Base-by-base conservation (phyloP, 2,888 invertebrate genomes). In the Allacma fusca region DNA sequence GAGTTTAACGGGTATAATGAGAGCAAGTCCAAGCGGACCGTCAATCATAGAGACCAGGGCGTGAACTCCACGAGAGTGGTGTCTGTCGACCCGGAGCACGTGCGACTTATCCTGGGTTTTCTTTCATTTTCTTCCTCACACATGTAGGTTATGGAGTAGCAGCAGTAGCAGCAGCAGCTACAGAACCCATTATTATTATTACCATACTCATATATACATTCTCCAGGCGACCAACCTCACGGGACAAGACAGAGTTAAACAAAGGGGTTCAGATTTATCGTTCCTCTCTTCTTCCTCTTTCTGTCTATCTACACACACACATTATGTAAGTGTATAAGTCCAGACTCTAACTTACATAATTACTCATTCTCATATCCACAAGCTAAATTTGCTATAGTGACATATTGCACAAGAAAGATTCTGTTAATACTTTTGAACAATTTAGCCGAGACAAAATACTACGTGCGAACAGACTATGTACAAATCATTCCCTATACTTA, bases 81-180 rank as follows among this genome's bases (percentile, higher is more conserved):
- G 76, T 80, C 81, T 80, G 75, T 74, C 72, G 79, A 78, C 79
- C 78, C 79, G 68, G 75, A 80, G 80, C 82, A 82, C 82, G 82
- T 82, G 82, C 81, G 78, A 73, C 44, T 76, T 72, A 40, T 65
- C 69, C 43, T 59, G 72, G 65, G 59, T 77, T 40, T 43, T 73
- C 24, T 34, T n/a, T 73, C 16, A n/a, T 69, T 7, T 59, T 23
- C 50, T 50, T 50, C 16, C 50, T 19, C 16, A 50, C 29, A 26
- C 16, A 7, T 29, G n/a, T 67, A 26, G 28, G 21, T 34, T 16
- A n/a, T n/a, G n/a, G n/a, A n/a, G n/a, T n/a, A n/a, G n/a, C n/a
- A n/a, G n/a, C n/a, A n/a, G n/a, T n/a, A n/a, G n/a, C n/a, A n/a
- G n/a, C n/a, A n/a, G n/a, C n/a, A 50, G 50, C 16, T n/a, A 50